A percentile compares a stretch with the other conserved stretches of the same genome.
Evolutionary conservation across 2,113 vertebrate species (phyloP).

Genomic region (Pelecanus crispus): DNA sequence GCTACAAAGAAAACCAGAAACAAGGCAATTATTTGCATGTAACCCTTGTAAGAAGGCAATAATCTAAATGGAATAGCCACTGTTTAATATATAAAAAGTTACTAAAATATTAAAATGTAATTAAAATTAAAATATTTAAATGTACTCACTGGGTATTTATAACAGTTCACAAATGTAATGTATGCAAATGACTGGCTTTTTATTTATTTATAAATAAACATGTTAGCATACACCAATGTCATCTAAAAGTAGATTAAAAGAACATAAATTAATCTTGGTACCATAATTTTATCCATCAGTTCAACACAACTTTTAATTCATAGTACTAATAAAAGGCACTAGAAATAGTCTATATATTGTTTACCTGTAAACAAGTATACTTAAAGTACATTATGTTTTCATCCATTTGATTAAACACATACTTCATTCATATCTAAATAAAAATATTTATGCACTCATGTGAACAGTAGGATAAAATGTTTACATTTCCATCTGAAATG

Average conservation of each 20-base stretch:
- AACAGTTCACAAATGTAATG: neutral
- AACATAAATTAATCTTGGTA: neutral
- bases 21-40: neutral
- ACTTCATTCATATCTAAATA: neutral
- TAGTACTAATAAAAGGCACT: neutral
- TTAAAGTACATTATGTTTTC: neutral
- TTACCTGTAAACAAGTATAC: neutral
- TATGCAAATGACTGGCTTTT: neutral
- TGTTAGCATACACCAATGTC: neutral
- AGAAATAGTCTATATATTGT: neutral
- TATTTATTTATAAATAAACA: constrained; percentile 21
- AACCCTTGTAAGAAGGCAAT: neutral
- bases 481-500: neutral
- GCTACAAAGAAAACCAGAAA: neutral
- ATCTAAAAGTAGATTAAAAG: neutral
- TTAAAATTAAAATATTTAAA: constrained; percentile 7
- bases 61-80: neutral
- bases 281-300: neutral
- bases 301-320: neutral
- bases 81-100: neutral
- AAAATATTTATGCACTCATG: neutral
- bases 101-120: constrained; percentile 18
- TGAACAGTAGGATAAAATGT: neutral
- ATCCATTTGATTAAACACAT: neutral
- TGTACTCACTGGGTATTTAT: neutral